These are phyloP conservation scores for Prunella fulvescens DNA, from an alignment of 2,113 vertebrate genomes.

Conservation along the genomic window DNA sequence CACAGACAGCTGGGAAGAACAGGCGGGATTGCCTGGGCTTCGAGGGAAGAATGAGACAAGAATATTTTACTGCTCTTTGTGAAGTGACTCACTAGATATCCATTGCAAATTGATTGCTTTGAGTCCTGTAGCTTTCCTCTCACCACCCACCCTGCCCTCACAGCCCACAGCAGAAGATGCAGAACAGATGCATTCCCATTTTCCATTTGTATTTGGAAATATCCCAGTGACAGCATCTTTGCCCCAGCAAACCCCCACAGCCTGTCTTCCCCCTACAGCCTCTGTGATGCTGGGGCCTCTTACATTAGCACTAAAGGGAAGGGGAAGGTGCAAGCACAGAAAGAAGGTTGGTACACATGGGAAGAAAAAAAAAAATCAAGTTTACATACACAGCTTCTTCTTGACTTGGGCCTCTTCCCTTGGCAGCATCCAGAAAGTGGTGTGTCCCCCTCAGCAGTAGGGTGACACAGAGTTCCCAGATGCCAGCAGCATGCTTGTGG, in stretches of 20 bases:
- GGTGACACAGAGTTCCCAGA: background rate
- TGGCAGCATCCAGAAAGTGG: background rate
- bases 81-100: background rate
- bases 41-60: background rate
- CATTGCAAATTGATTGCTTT: background rate
- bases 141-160: background rate
- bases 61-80: background rate
- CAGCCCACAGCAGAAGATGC: background rate
- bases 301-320: background rate
- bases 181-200: background rate
- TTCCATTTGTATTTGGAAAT: background rate
- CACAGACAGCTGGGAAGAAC: background rate
- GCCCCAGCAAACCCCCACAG: accelerated
- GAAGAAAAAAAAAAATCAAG: background rate
- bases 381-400: background rate
- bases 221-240: background rate
- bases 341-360: accelerated
- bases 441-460: background rate
- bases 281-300: accelerated
- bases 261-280: background rate
- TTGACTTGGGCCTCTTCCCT: background rate
- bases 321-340: background rate
- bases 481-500: background rate
- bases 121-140: background rate
- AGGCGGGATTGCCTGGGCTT: background rate